phyloP scores from a whole-genome alignment of 1,140 invertebrate species.

The Trachelipus rathkii region DNA sequence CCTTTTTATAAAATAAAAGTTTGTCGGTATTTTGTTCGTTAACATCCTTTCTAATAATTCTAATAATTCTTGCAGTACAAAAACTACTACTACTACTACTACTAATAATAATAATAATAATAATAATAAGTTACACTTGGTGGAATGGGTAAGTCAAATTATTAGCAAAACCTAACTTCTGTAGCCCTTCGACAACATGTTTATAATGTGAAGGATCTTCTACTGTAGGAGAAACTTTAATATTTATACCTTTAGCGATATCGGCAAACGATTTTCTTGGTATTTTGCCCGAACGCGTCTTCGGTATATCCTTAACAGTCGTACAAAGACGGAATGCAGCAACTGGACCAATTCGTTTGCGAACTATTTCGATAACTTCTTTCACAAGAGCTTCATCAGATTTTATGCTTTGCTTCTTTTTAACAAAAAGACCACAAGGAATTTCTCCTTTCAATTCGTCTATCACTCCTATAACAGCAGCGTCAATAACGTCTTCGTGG shows the following conservation, averaged over 20 bases:
- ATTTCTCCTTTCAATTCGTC: conserved; percentile 84
- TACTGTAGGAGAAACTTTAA: conserved; percentile 77
- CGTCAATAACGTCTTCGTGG: conserved; percentile 75
- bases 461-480: conserved; percentile 80
- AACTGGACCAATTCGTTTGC: conserved; percentile 80
- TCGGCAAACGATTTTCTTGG: conserved; percentile 79
- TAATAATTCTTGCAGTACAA: too few species aligned
- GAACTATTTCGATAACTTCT: conserved; percentile 56
- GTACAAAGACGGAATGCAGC: conserved; percentile 75
- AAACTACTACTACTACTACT: too few species aligned
- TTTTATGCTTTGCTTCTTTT: conserved; percentile 57
- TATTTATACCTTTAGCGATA: conserved; percentile 69
- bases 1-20: too few species aligned
- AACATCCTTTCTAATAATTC: too few species aligned
- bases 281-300: conserved; percentile 72
- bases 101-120: too few species aligned
- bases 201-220: conserved; percentile 78
- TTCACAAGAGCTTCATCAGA: conserved; percentile 62
- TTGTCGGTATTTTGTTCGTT: too few species aligned
- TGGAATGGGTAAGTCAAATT: conserved; percentile 38
- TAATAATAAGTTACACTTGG: too few species aligned
- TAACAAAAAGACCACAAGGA: conserved; percentile 79
- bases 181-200: conserved; percentile 66
- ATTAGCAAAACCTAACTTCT: conserved; percentile 63
- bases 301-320: conserved; percentile 71